phyloP scores from a whole-genome alignment of 2,113 vertebrate genomes.

The Herpailurus yagouaroundi region DNA sequence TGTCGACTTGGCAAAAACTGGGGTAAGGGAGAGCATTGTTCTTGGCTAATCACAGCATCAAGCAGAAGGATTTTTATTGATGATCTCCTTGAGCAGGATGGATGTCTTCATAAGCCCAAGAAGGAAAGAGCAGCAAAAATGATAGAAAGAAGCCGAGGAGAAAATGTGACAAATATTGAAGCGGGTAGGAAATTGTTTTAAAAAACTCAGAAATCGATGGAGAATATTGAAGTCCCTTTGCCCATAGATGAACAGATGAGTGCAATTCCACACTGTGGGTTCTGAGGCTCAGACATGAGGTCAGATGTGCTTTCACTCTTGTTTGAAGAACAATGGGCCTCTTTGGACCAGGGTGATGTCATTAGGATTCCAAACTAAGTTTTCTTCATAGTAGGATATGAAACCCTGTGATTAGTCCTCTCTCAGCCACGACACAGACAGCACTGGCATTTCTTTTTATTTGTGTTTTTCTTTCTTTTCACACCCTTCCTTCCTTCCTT shows the following conservation, averaged over 20 bases:
- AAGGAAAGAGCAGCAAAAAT: not conserved
- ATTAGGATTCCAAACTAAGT: not conserved
- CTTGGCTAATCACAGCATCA: not conserved
- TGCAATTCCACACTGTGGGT: rapidly evolving
- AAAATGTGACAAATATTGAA: not conserved
- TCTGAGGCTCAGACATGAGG: not conserved
- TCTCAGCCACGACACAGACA: not conserved
- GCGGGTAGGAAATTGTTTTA: not conserved
- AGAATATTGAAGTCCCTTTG: not conserved
- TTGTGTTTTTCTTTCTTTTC: not conserved
- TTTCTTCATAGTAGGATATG: not conserved
- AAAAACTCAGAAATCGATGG: not conserved
- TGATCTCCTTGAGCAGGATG: not conserved
- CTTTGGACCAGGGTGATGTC: not conserved
- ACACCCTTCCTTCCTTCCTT: not conserved
- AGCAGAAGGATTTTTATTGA: not conserved
- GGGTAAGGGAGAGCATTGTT: not conserved
- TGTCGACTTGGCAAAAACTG: rapidly evolving
- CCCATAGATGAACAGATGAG: not conserved
- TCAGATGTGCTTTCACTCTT: rapidly evolving
- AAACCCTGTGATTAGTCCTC: not conserved
- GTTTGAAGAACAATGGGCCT: not conserved
- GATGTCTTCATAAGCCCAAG: not conserved
- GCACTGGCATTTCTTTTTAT: not conserved
- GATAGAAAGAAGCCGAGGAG: not conserved